Evolutionary conservation across 2,888 invertebrate genomes (phyloP).

Genomic region (Portevinia maculata): DNA sequence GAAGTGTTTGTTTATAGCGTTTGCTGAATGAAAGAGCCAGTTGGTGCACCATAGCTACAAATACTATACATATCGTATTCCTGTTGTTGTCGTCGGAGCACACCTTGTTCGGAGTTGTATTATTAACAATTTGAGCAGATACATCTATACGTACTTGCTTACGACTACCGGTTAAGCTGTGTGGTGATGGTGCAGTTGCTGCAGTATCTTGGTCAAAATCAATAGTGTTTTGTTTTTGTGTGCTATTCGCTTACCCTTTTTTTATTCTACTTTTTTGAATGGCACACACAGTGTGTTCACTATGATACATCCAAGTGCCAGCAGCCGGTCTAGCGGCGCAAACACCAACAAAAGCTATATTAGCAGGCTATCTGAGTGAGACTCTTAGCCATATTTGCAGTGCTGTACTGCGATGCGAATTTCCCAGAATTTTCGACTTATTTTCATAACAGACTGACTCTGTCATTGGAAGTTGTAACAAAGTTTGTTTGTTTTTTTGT

Average conservation of each 20-base stretch:
- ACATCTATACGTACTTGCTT: slow-evolving; percentile 43
- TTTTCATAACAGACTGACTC: slow-evolving; percentile 58
- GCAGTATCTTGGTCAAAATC: slow-evolving; percentile 46
- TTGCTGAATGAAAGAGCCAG: slow-evolving; percentile 71
- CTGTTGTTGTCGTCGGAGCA: slow-evolving; percentile 49
- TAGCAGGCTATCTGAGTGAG: slow-evolving; percentile 44
- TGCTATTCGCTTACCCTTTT: slow-evolving; percentile 7
- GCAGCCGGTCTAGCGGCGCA: slow-evolving; percentile 30
- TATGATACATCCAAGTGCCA: slow-evolving; percentile 58
- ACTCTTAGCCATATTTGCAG: slow-evolving; percentile 59
- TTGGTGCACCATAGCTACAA: slow-evolving; percentile 41
- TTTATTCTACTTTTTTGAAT: slow-evolving; percentile 41
- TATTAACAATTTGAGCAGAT: slow-evolving; percentile 68
- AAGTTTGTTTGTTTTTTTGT: slow-evolving; percentile 33
- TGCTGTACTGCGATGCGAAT: slow-evolving; percentile 40
- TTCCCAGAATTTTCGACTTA: slow-evolving; percentile 68
- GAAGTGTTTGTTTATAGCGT: background rate
- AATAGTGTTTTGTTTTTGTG: slow-evolving; percentile 35
- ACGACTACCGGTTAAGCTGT: slow-evolving; percentile 52
- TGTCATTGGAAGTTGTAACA: slow-evolving; percentile 39
- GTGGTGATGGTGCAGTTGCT: slow-evolving; percentile 9
- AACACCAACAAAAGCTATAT: slow-evolving; percentile 34
- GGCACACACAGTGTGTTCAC: slow-evolving; percentile 46
- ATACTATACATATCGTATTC: slow-evolving; percentile 18
- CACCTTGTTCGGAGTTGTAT: slow-evolving; percentile 66